These are phyloP conservation scores for Drosophila carrolli DNA, from an alignment of 1,140 invertebrate genomes.

Conservation along the genomic window DNA sequence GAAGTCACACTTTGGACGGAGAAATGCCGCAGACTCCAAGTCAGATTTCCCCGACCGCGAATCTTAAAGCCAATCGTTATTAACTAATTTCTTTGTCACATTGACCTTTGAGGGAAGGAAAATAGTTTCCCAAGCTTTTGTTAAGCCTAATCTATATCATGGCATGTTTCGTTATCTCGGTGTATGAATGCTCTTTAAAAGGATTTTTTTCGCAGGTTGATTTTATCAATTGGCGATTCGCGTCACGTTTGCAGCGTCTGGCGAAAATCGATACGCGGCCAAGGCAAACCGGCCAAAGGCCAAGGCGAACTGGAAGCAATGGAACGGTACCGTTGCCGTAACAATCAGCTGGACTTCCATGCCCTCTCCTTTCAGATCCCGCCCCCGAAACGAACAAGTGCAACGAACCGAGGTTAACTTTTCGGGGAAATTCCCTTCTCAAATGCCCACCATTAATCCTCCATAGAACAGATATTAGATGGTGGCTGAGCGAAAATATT, in stretches of 20 bases:
- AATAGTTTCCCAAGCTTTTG: neutral
- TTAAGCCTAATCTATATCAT: neutral
- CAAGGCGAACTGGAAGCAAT: slow-evolving; percentile 39
- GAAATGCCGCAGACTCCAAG: neutral
- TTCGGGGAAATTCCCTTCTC: neutral
- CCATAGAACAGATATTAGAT: slow-evolving; percentile 48
- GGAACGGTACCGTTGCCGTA: slow-evolving; percentile 1
- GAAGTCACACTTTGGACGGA: slow-evolving; percentile 1
- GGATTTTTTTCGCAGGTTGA: slow-evolving; percentile 32
- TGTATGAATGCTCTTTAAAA: slow-evolving; percentile 21
- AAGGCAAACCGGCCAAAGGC: slow-evolving; percentile 54
- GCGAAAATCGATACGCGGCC: slow-evolving; percentile 64
- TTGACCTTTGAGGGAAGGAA: slow-evolving; percentile 44
- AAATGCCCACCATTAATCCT: slow-evolving; percentile 61
- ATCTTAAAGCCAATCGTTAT: slow-evolving; percentile 57
- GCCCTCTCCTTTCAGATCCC: neutral
- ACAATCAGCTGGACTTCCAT: slow-evolving; percentile 25
- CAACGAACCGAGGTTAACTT: slow-evolving; percentile 49
- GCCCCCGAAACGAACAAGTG: slow-evolving; percentile 24
- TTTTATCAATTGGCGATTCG: slow-evolving; percentile 56
- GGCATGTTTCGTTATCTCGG: neutral
- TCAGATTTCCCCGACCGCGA: neutral
- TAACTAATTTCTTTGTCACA: slow-evolving; percentile 65
- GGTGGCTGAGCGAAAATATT: slow-evolving; percentile 45
- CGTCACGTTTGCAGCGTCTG: slow-evolving; percentile 76